phyloP scores from a whole-genome alignment of 2,888 invertebrate species.

The Pristionchus arcanus region DNA sequence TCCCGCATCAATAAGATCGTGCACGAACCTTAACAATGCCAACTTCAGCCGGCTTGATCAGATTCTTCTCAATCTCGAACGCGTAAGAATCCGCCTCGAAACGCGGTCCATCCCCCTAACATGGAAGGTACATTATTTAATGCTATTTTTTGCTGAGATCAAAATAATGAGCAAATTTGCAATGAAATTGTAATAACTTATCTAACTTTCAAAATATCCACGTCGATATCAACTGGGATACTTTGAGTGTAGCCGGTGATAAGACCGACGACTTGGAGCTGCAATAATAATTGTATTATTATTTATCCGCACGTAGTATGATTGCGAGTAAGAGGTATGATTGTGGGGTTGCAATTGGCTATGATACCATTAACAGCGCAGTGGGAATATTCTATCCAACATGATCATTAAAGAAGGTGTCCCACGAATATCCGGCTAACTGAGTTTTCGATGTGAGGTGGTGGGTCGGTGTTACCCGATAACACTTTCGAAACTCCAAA shows the following conservation, averaged over 20 bases:
- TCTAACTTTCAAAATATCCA: conserved; percentile 22
- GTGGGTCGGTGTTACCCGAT: too few species aligned
- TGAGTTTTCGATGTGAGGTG: too few species aligned
- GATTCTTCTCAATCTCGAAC: not conserved
- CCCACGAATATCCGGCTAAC: too few species aligned
- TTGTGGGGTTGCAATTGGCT: not conserved
- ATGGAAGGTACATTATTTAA: not conserved
- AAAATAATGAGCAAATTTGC: too few species aligned
- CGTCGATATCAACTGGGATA: conserved; percentile 14
- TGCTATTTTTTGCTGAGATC: too few species aligned
- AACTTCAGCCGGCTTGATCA: conserved; percentile 9
- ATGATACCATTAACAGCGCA: too few species aligned
- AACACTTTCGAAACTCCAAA: too few species aligned
- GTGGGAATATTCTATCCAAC: too few species aligned
- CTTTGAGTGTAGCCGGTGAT: conserved; percentile 41
- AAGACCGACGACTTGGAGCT: conserved; percentile 44
- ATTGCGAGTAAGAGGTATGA: not conserved
- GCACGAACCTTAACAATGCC: conserved; percentile 39
- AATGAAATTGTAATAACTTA: too few species aligned
- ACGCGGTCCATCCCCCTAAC: conserved; percentile 20
- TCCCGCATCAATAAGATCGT: not conserved
- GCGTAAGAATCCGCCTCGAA: conserved; percentile 37
- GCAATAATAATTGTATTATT: not conserved
- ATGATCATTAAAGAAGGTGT: too few species aligned
- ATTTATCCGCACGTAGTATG: not conserved